Evolutionary conservation across 1,140 invertebrate species (phyloP).

Genomic region (Gerris buenoi): DNA sequence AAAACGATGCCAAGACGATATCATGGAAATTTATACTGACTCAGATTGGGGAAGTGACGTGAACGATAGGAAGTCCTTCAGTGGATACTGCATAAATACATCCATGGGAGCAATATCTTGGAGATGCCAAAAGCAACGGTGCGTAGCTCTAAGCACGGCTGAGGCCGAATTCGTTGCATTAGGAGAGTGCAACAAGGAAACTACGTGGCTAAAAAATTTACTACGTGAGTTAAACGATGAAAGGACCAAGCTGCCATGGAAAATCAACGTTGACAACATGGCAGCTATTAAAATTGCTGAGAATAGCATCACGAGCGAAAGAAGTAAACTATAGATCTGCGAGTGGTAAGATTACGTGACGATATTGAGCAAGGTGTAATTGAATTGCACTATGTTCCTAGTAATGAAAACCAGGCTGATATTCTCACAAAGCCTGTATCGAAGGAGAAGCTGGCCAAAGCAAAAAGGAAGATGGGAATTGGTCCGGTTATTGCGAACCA

Average conservation of each 20-base stretch:
- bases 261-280: background rate
- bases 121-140: background rate
- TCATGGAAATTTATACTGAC: background rate
- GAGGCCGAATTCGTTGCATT: background rate
- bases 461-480: background rate
- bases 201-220: background rate
- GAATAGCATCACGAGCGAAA: too few relatives aligned
- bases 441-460: background rate
- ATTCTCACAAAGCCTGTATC: background rate
- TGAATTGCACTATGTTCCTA: background rate
- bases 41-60: background rate
- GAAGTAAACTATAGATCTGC: background rate
- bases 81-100: background rate
- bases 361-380: background rate
- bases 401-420: background rate
- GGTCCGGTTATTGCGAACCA: background rate
- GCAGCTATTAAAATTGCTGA: background rate
- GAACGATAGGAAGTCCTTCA: background rate
- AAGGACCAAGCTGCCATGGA: background rate
- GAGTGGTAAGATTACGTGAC: background rate
- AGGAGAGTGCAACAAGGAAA: background rate
- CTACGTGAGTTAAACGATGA: background rate
- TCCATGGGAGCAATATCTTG: background rate
- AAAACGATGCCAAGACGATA: background rate
- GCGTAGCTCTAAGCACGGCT: background rate